Conservation (phyloP, 2,113 vertebrate species). For the Hemiscyllium ocellatum region DNA sequence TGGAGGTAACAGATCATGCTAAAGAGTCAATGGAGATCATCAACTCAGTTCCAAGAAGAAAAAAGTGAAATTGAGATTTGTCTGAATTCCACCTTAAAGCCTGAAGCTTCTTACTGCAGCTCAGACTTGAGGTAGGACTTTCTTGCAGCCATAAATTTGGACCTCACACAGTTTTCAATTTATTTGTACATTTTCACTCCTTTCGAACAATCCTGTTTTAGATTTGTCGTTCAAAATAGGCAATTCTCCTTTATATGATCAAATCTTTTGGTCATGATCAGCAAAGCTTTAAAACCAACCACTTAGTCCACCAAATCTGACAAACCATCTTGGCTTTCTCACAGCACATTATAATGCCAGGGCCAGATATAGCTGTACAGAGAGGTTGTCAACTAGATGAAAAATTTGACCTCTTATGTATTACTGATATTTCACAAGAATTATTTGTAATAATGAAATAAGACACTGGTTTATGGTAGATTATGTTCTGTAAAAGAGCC, state of each 20-base stretch:
- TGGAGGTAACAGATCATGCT: neutral
- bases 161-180: neutral
- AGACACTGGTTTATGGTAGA: neutral
- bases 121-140: neutral
- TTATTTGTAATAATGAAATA: neutral
- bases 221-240: neutral
- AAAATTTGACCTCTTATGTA: neutral
- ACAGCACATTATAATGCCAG: neutral
- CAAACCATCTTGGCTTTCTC: neutral
- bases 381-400: neutral
- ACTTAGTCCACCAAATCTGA: neutral
- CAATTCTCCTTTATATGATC: neutral
- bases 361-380: neutral
- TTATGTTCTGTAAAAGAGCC: neutral
- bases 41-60: neutral
- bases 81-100: neutral
- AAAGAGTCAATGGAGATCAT: neutral
- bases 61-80: neutral
- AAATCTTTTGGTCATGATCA: neutral
- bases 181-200: neutral
- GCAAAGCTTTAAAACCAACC: neutral
- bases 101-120: neutral
- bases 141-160: neutral
- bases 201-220: neutral
- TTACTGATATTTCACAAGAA: neutral